Evolutionary conservation across 2,888 invertebrate species (phyloP).

Genomic region (Leptinotarsa haldemani): DNA sequence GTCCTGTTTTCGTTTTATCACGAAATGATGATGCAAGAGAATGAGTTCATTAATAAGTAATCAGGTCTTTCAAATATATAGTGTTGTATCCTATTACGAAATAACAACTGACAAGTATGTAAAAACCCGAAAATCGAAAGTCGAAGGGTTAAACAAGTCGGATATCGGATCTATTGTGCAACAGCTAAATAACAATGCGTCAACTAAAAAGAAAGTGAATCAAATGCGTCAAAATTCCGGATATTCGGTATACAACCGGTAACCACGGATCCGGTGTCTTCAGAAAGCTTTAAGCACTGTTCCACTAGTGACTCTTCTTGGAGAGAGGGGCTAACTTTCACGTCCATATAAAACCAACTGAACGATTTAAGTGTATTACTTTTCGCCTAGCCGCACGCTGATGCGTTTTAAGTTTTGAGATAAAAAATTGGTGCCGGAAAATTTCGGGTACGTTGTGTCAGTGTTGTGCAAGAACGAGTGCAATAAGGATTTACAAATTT

Average conservation of each 20-base stretch:
- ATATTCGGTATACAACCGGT: constrained; percentile 51
- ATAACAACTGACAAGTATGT: constrained; percentile 4
- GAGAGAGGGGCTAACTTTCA: constrained; percentile 66
- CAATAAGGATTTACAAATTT: constrained; percentile 35
- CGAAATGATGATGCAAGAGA: too few species aligned
- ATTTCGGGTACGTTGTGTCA: constrained; percentile 46
- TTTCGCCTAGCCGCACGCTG: constrained; percentile 56
- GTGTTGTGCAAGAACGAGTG: constrained; percentile 44
- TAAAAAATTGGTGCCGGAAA: constrained; percentile 36
- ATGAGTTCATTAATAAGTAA: too few species aligned
- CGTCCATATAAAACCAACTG: constrained; percentile 66
- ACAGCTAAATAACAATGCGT: constrained; percentile 50
- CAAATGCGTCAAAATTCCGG: constrained; percentile 57
- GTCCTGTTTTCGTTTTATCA: too few species aligned
- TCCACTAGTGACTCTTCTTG: constrained; percentile 57
- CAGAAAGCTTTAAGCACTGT: constrained; percentile 55
- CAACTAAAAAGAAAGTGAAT: constrained; percentile 58
- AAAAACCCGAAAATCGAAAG: constrained; percentile 47
- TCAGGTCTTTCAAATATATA: not conserved
- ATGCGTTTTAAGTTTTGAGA: constrained; percentile 38
- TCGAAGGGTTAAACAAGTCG: constrained; percentile 50
- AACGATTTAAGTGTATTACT: constrained; percentile 65
- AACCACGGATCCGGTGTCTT: constrained; percentile 55
- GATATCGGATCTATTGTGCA: constrained; percentile 54
- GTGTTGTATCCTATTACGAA: constrained; percentile 5